Evolutionary conservation across 2,797 vertebrate species (phyloP).

Genomic region (Tadarida brasiliensis): DNA sequence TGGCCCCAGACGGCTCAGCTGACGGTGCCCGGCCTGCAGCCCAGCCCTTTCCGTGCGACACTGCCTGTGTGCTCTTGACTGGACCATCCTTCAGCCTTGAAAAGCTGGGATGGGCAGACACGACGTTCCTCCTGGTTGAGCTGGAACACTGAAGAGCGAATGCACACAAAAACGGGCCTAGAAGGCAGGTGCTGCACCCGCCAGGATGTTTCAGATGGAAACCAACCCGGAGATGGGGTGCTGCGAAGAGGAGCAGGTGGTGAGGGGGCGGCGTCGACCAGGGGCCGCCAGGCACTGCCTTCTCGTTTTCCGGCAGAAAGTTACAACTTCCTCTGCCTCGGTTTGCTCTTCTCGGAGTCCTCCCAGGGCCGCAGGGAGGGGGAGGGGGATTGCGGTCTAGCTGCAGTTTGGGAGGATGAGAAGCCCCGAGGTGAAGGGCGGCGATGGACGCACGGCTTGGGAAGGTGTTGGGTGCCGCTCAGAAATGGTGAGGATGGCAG

Average conservation of each 20-base stretch:
- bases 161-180: not conserved
- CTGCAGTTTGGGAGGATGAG: not conserved
- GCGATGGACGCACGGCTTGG: rapidly evolving
- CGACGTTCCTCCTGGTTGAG: not conserved
- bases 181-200: not conserved
- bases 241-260: not conserved
- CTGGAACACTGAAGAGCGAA: not conserved
- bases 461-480: not conserved
- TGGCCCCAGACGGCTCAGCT: not conserved
- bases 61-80: not conserved
- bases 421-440: not conserved
- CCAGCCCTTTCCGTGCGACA: not conserved
- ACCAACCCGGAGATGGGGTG: not conserved
- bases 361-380: not conserved
- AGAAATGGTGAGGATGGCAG: not conserved
- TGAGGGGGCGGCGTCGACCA: not conserved
- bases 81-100: slow-evolving; percentile 2
- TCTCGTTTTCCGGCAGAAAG: not conserved
- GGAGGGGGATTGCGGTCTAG: not conserved
- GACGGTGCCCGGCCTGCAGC: not conserved
- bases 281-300: not conserved
- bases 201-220: slow-evolving; percentile 7
- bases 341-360: not conserved
- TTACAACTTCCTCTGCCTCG: not conserved
- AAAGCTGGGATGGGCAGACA: not conserved